Percentiles rank a stretch among this genome's conserved stretches.
Conservation (phyloP, 2,113 vertebrate species). For the Pelobates fuscus region DNA sequence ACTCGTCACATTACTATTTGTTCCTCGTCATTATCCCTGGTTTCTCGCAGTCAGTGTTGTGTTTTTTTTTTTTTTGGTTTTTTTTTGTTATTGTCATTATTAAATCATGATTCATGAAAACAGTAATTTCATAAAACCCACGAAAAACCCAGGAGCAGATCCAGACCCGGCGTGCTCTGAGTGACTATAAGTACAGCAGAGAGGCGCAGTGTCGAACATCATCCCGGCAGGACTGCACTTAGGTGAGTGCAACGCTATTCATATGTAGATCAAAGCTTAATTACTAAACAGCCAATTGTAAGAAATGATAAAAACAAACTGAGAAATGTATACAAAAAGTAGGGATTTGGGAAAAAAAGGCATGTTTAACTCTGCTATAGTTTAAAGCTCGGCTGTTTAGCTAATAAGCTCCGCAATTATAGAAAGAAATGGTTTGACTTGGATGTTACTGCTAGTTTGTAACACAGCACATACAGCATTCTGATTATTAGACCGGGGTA, state of each 20-base stretch:
- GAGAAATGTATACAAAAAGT: too few relatives aligned
- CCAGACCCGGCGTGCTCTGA: neutral
- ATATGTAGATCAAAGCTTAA: too few relatives aligned
- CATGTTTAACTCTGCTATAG: too few relatives aligned
- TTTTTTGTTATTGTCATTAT: slow-evolving; percentile 8
- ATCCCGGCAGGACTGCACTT: neutral
- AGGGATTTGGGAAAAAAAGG: too few relatives aligned
- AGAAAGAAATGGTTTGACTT: too few relatives aligned
- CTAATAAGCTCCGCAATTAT: too few relatives aligned
- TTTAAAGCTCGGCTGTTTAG: too few relatives aligned
- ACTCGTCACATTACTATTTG: neutral
- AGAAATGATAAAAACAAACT: too few relatives aligned
- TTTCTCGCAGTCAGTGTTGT: neutral
- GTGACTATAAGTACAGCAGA: slow-evolving; percentile 8
- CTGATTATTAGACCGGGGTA: too few relatives aligned
- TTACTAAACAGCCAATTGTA: too few relatives aligned
- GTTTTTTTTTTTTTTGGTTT: neutral
- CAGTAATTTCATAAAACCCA: slow-evolving; percentile 27
- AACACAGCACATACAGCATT: too few relatives aligned
- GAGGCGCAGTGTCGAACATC: neutral
- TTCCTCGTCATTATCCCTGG: rapidly evolving
- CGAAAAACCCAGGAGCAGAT: slow-evolving; percentile 6
- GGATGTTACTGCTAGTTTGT: too few relatives aligned
- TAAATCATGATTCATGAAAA: slow-evolving; percentile 44
- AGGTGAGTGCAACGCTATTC: slow-evolving; percentile 5